These are phyloP conservation scores for Elmis aenea DNA, from an alignment of 2,888 invertebrate genomes.

Conservation along the genomic window DNA sequence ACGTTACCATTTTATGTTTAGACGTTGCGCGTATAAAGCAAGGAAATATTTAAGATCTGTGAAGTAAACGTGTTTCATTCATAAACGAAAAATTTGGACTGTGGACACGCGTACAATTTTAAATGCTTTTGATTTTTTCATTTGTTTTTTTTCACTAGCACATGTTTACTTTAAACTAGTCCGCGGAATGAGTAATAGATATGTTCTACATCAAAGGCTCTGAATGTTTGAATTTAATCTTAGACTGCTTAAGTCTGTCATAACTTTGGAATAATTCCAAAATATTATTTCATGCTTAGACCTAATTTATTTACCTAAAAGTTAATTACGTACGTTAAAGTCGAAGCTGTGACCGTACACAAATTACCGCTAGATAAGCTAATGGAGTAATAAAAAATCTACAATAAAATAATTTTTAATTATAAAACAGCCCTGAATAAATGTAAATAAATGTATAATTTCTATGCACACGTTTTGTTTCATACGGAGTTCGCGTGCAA, in stretches of 20 bases:
- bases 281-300: conserved; percentile 3
- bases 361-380: too few relatives aligned
- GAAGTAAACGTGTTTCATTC: too few relatives aligned
- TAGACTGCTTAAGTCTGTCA: conserved; percentile 22
- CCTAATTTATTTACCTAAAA: too few relatives aligned
- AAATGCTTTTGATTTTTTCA: too few relatives aligned
- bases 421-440: too few relatives aligned
- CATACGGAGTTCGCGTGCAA: conserved; percentile 16
- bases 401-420: too few relatives aligned
- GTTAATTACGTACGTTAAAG: too few relatives aligned
- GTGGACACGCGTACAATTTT: too few relatives aligned
- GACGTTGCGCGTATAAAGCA: neutral
- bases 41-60: neutral
- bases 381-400: too few relatives aligned
- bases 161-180: conserved; percentile 12
- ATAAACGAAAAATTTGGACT: too few relatives aligned
- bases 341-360: too few relatives aligned
- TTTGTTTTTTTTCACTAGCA: conserved; percentile 15
- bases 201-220: conserved; percentile 22
- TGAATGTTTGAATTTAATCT: conserved; percentile 25
- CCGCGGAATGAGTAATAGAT: conserved; percentile 18
- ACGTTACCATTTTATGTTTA: neutral
- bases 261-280: conserved; percentile 23
- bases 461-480: conserved; percentile 12
- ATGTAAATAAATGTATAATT: neutral